These are phyloP conservation scores for Adoxophyes honmai DNA, from an alignment of 1,140 invertebrate genomes.

Conservation along the genomic window DNA sequence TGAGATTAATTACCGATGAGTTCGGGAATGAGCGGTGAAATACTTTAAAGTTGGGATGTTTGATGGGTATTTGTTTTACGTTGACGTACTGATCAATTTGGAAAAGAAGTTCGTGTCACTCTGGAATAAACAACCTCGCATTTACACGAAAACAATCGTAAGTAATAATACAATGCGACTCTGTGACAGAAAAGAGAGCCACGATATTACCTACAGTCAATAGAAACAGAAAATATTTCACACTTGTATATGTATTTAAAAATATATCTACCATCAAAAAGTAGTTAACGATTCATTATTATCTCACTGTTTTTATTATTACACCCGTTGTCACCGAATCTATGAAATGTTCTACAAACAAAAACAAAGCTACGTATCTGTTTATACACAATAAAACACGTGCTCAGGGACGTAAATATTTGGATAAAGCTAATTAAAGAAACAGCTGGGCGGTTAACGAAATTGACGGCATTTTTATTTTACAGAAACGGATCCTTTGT, in stretches of 20 bases:
- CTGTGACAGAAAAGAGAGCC: no score
- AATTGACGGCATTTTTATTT: neutral
- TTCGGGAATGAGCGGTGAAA: slow-evolving; percentile 10
- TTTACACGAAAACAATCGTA: no score
- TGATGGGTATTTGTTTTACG: neutral
- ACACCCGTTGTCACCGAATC: no score
- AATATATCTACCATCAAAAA: no score
- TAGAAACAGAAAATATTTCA: no score
- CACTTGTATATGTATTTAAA: no score
- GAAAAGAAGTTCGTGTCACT: no score
- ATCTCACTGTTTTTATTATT: no score
- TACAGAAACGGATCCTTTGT: neutral
- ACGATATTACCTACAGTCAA: no score
- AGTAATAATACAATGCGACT: no score
- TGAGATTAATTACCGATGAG: slow-evolving; percentile 49
- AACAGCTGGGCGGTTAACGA: neutral
- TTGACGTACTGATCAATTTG: neutral
- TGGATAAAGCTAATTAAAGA: slow-evolving; percentile 1
- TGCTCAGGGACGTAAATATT: neutral
- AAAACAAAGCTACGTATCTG: neutral
- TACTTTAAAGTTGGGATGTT: neutral
- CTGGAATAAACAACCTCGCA: no score
- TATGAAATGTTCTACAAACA: neutral
- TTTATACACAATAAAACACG: neutral
- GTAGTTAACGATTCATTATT: no score